Percentiles rank a stretch among this genome's conserved stretches.
Evolutionary conservation across 2,797 vertebrate species (phyloP).

Genomic region (Rhynchotus rufescens): DNA sequence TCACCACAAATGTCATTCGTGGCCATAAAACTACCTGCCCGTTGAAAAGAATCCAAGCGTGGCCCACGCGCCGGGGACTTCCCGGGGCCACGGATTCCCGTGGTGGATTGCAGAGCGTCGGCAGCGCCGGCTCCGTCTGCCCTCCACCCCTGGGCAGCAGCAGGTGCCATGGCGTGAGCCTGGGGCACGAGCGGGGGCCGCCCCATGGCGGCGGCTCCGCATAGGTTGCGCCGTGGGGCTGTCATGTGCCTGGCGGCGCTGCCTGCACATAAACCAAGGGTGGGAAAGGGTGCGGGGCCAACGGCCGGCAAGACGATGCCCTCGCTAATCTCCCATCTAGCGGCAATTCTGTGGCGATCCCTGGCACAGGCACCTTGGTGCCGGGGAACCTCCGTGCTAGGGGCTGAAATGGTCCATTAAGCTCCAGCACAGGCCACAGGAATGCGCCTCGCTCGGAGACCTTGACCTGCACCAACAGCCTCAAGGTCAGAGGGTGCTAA

Average conservation of each 20-base stretch:
- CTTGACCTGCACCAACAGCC: fast-evolving
- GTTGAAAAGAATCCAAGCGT: neutral
- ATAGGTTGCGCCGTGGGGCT: fast-evolving
- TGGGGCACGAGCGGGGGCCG: fast-evolving
- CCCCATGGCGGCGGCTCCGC: neutral
- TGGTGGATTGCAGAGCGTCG: fast-evolving
- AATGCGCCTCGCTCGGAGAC: neutral
- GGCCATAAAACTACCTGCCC: neutral
- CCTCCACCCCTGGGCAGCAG: fast-evolving
- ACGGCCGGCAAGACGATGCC: neutral
- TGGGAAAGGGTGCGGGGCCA: fast-evolving
- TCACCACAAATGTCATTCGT: neutral
- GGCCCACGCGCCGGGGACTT: fast-evolving
- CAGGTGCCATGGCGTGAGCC: fast-evolving
- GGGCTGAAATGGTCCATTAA: neutral
- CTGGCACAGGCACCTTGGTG: fast-evolving
- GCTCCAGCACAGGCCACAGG: neutral
- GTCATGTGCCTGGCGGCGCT: fast-evolving
- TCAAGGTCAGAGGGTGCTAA: too few species aligned
- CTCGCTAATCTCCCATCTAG: neutral
- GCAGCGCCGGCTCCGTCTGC: neutral
- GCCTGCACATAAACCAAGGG: fast-evolving
- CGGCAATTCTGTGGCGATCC: neutral
- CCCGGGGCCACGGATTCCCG: neutral
- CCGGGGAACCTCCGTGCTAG: fast-evolving